Conservation (phyloP, 2,888 invertebrate genomes). For the Aleiodes leptofemur region DNA sequence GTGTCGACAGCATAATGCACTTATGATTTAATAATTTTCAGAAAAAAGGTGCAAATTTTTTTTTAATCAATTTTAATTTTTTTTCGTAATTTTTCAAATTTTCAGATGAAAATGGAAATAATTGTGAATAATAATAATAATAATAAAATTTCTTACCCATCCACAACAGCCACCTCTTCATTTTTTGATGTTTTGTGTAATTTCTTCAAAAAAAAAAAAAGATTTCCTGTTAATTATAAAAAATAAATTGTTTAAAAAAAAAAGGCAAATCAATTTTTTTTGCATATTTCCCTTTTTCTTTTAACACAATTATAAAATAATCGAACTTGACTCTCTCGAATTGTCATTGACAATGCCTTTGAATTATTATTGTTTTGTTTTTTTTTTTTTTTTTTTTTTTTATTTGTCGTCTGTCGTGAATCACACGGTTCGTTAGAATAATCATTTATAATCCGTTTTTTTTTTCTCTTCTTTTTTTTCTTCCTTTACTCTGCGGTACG, state of each 20-base stretch:
- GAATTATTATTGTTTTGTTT: constrained; percentile 18
- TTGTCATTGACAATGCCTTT: constrained; percentile 52
- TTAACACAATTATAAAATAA: background rate
- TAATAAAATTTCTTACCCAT: constrained; percentile 63
- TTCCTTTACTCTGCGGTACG: constrained; percentile 49
- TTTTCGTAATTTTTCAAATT: no score
- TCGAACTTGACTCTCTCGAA: constrained; percentile 23
- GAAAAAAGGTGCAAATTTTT: no score
- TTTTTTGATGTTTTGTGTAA: constrained; percentile 62
- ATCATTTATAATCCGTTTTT: background rate
- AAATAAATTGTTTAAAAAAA: background rate
- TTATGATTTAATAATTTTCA: no score
- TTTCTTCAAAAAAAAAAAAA: constrained; percentile 54
- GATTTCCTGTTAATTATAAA: constrained; percentile 12
- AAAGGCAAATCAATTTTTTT: background rate
- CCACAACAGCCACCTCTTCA: constrained; percentile 70
- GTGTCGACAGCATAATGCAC: no score
- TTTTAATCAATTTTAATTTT: no score
- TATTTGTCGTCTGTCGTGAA: background rate
- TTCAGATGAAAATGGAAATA: no score
- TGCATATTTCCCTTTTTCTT: background rate
- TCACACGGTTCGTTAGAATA: background rate
- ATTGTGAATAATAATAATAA: constrained; percentile 23
- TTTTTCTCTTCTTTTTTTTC: background rate
- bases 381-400: no score